A percentile compares a stretch with the other conserved stretches of the same genome.
Evolutionary conservation across 2,113 vertebrate genomes (phyloP).

Genomic region (Cynoglossus semilaevis): DNA sequence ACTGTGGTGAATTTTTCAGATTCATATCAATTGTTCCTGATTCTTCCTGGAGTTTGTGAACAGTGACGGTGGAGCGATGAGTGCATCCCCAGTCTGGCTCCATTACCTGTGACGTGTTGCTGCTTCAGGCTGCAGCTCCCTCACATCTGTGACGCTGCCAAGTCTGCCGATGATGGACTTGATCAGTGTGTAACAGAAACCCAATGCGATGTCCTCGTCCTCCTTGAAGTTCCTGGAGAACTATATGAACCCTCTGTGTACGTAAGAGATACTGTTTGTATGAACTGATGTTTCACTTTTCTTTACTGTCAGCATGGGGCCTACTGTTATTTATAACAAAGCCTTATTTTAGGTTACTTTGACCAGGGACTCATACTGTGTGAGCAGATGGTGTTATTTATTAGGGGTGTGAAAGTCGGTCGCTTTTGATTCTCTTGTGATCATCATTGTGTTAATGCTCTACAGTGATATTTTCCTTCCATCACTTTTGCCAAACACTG

Average conservation of each 20-base stretch:
- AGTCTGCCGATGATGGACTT: slow-evolving; percentile 37
- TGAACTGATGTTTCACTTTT: slow-evolving; percentile 33
- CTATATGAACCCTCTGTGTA: slow-evolving; percentile 23
- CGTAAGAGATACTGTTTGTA: slow-evolving; percentile 39
- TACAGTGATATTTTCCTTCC: neutral
- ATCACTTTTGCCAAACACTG: no score
- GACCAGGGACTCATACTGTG: slow-evolving; percentile 24
- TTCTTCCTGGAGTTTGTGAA: neutral
- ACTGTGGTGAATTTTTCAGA: no score
- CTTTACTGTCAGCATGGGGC: slow-evolving; percentile 33
- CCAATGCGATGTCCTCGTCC: slow-evolving; percentile 40
- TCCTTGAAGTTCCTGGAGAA: slow-evolving; percentile 20
- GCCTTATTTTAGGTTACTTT: slow-evolving; percentile 27
- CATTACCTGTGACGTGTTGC: slow-evolving; percentile 9
- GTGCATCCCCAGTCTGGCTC: neutral
- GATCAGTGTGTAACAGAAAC: slow-evolving; percentile 31
- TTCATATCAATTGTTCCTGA: neutral
- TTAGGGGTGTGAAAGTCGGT: slow-evolving; percentile 35
- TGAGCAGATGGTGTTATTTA: slow-evolving; percentile 45
- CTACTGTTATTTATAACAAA: slow-evolving; percentile 41
- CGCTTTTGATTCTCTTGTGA: slow-evolving; percentile 13
- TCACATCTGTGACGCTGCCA: slow-evolving; percentile 25
- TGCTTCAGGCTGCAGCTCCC: slow-evolving; percentile 1
- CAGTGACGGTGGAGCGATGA: slow-evolving; percentile 10
- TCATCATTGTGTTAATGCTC: neutral